Base-by-base conservation (phyloP, 2,888 invertebrate genomes). In the Sceliomorpha sp. region DNA sequence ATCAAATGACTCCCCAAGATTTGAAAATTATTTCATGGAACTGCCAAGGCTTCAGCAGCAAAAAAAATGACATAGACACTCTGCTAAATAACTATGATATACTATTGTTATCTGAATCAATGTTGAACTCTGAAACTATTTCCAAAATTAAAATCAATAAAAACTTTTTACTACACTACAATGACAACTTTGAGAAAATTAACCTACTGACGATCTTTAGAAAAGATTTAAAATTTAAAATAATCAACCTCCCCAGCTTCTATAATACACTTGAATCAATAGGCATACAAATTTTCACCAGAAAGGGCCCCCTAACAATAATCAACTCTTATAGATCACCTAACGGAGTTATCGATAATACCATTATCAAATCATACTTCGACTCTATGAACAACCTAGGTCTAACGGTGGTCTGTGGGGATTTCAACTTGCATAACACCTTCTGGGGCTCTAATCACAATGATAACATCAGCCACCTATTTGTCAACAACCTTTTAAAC, bases 251-350 rank as follows among this genome's bases (percentile, higher is more conserved):
- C 0, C 51, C 60, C 2, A 9, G 20, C 13, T 60, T 31, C 26
- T 31, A 20, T 1, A 10, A 17, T 9, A 27, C 3, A 3, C 10
- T 60, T 1, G 51, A 50, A 37, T 6, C 51, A 1, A 36, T 60
- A 0, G 60, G 36, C 0, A 14, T 60, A 2, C 3, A 37, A 10
- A 44, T 60, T 4, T 37, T n/a, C 4, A 51, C 60, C 0, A 3
- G 42, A 0, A 0, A 10, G 0, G 51, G 44, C 3, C 26, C 15
- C 7, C 32, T 60, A n/a, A 1, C 32, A 2, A 37, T 60, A 8
- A 1, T 51, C 5, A 51, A 51, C 31, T 14, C 51, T 8, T 60
- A 60, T 14, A 5, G 44, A 10, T 37, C 44, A 0, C 60, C 60
- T 0, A 36, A 27, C 2, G 32, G 45, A 1, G 1, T 6, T 0